These are phyloP conservation scores for Drosophila kuntzei DNA, from an alignment of 2,888 invertebrate genomes.

Conservation along the genomic window DNA sequence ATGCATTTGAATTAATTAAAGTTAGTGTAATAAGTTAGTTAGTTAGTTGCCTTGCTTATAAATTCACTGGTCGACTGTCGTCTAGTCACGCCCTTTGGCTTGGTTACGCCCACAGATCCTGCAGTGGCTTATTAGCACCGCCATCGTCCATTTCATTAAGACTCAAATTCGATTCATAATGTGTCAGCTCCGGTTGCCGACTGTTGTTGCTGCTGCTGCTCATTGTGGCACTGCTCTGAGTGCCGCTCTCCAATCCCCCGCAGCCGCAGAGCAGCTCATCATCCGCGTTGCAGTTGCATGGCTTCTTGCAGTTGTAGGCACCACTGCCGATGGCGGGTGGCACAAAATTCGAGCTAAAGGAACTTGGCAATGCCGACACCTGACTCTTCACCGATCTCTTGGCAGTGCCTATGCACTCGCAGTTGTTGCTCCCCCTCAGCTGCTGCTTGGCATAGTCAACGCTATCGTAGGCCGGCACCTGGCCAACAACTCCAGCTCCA, in stretches of 20 bases:
- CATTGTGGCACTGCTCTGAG: slow-evolving; percentile 82
- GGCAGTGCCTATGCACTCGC: slow-evolving; percentile 77
- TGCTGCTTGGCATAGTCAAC: slow-evolving; percentile 81
- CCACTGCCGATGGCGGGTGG: slow-evolving; percentile 54
- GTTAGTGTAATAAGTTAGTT: slow-evolving; percentile 32
- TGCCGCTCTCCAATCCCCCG: slow-evolving; percentile 71
- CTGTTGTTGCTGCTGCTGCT: slow-evolving; percentile 80
- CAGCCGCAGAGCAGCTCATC: slow-evolving; percentile 75
- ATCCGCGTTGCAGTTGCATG: slow-evolving; percentile 77
- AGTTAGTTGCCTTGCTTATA: slow-evolving; percentile 51
- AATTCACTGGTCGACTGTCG: slow-evolving; percentile 78
- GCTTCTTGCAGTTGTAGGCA: slow-evolving; percentile 83
- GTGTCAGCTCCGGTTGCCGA: slow-evolving; percentile 77
- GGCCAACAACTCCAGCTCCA: slow-evolving; percentile 43
- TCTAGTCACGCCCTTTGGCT: slow-evolving; percentile 26
- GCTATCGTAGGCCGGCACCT: slow-evolving; percentile 77
- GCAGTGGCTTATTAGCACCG: slow-evolving; percentile 59
- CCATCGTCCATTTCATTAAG: slow-evolving; percentile 77
- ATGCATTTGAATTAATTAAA: slow-evolving; percentile 29
- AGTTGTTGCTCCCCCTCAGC: slow-evolving; percentile 54
- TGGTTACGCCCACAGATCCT: slow-evolving; percentile 84
- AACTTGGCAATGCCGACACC: slow-evolving; percentile 68
- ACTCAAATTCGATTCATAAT: slow-evolving; percentile 84
- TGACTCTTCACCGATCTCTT: slow-evolving; percentile 52
- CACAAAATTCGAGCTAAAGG: slow-evolving; percentile 84